Base-by-base conservation (phyloP, 2,797 vertebrate genomes). In the Lagorchestes hirsutus region DNA sequence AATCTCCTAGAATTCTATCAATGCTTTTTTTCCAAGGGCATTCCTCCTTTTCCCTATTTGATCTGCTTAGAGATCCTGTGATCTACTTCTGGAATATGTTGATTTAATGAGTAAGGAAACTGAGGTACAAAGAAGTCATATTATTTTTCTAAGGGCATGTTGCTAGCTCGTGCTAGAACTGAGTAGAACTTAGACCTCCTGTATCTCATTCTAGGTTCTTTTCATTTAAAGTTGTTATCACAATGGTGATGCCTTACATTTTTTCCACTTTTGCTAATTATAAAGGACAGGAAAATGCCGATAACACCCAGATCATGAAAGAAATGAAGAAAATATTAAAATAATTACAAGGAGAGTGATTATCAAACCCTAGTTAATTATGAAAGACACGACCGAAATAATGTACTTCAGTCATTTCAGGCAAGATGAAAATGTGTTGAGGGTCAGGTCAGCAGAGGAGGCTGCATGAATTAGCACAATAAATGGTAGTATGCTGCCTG, bases 361-460 rank as follows among this genome's bases (percentile, higher is more conserved):
- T 91, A 95, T 55, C 1, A 90, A n/a, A 50, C 31, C 74, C n/a
- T 0, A 58, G 1, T 2, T 0, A 31, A 62, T 93, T 95, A 82
- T 82, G 58, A 10, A 82, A 82, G n/a, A 93, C 31, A 94, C 92
- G 95, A 94, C 13, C 93, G 56, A 95, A 62, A 94, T 93, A 94
- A 82, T 82, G 67, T 10, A 54, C 40, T 22, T 54, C 9, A 14
- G 12, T 92, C 94, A 34, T 96, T 95, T 82, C 92, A 46, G 12
- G 67, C 93, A 96, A 94, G 92, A 54, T 54, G 11, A 95, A 55
- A 91, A 93, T 11, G 87, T 56, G 92, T 94, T 82, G 92, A 96
- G 9, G 40, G 94, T 95, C 55, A 93, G 54, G 29, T 95, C 87
- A 93, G 90, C 54, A 92, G 14, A 0, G 28, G 28, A 5, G 96